Percentiles rank a stretch among this genome's conserved stretches.
phyloP scores from a whole-genome alignment of 2,888 invertebrate genomes.

The Cerastis leucographa region DNA sequence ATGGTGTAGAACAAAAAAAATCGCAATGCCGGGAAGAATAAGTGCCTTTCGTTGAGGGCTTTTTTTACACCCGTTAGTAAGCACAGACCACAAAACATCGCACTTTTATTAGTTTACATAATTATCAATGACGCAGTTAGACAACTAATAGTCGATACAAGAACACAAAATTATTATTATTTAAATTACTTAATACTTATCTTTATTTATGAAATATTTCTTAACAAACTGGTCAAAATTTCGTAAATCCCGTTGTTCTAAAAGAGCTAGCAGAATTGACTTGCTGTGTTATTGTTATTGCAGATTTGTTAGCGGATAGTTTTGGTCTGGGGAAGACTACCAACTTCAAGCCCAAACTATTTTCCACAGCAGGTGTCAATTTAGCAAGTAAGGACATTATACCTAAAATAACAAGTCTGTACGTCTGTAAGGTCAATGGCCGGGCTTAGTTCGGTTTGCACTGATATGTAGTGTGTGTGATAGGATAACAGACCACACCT shows the following conservation, averaged over 20 bases:
- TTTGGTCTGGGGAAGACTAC: constrained; percentile 85
- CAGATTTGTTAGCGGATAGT: constrained; percentile 88
- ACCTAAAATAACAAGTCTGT: constrained; percentile 64
- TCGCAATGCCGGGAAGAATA: too few species aligned
- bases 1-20: too few species aligned
- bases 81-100: neutral
- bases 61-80: too few species aligned
- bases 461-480: constrained; percentile 65
- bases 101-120: neutral
- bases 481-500: constrained; percentile 72
- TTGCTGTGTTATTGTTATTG: constrained; percentile 78
- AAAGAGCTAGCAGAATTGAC: constrained; percentile 68
- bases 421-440: constrained; percentile 56
- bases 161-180: neutral
- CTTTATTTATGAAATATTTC: neutral
- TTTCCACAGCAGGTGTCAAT: constrained; percentile 75
- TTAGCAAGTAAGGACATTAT: constrained; percentile 81
- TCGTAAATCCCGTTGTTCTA: constrained; percentile 27
- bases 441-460: constrained; percentile 69
- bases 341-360: constrained; percentile 82
- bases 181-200: neutral
- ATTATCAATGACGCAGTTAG: constrained; percentile 17
- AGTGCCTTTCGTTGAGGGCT: too few species aligned
- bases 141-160: neutral
- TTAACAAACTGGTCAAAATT: constrained; percentile 8